These are phyloP conservation scores for Calameuta filiformis DNA, from an alignment of 2,888 invertebrate species.

Conservation along the genomic window DNA sequence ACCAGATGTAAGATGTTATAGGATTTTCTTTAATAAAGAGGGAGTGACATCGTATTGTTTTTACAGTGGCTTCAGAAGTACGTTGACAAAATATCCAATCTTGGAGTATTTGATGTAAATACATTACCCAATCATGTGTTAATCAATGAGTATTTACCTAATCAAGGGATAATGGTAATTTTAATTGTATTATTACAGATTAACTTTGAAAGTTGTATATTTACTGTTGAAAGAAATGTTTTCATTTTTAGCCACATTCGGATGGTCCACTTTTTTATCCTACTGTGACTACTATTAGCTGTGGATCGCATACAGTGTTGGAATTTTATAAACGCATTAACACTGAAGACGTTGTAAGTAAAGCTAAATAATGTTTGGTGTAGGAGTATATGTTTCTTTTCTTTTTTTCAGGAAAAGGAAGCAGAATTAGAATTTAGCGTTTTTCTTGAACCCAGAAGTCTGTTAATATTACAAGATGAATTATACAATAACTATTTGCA, in stretches of 20 bases:
- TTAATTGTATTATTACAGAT: background rate
- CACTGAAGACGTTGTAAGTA: slow-evolving; percentile 59
- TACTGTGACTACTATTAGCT: slow-evolving; percentile 90
- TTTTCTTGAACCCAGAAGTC: slow-evolving; percentile 87
- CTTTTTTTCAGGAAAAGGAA: slow-evolving; percentile 36
- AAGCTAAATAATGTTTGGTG: slow-evolving; percentile 22
- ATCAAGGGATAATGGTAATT: slow-evolving; percentile 92
- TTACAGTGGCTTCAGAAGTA: slow-evolving; percentile 80
- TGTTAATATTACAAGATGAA: slow-evolving; percentile 84
- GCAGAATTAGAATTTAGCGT: slow-evolving; percentile 74
- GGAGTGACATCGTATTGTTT: background rate
- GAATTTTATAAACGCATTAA: slow-evolving; percentile 77
- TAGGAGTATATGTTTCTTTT: slow-evolving; percentile 14
- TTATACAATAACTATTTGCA: slow-evolving; percentile 89
- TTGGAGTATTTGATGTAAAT: slow-evolving; percentile 78
- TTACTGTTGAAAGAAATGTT: slow-evolving; percentile 8
- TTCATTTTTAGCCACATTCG: slow-evolving; percentile 78
- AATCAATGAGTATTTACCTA: slow-evolving; percentile 92
- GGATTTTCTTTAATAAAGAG: background rate
- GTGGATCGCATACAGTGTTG: slow-evolving; percentile 91
- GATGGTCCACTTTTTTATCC: slow-evolving; percentile 96
- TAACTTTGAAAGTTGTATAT: background rate
- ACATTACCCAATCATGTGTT: slow-evolving; percentile 89
- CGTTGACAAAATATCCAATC: slow-evolving; percentile 75
- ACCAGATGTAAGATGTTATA: slow-evolving; percentile 68